Percentiles rank a stretch among this genome's conserved stretches.
These are phyloP conservation scores for Sphecodes monilicornis DNA, from an alignment of 2,888 invertebrate genomes.

Conservation along the genomic window DNA sequence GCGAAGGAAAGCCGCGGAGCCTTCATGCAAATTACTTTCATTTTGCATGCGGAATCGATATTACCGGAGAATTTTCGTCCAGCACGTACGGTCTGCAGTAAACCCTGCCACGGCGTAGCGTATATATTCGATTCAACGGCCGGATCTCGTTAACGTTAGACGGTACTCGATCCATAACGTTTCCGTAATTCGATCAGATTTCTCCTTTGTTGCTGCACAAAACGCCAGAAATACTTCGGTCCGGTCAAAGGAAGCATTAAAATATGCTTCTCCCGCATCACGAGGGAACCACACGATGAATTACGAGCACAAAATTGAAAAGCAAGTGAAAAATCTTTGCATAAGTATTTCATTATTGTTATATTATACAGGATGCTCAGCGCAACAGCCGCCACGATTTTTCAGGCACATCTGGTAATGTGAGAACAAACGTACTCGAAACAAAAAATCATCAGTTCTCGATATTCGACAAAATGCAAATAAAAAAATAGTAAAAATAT, in stretches of 20 bases:
- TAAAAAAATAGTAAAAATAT: no score
- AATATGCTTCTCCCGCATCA: neutral
- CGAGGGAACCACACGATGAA: neutral
- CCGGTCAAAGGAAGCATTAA: neutral
- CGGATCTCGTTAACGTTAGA: conserved; percentile 42
- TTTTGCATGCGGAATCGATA: conserved; percentile 69
- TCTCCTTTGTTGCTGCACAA: conserved; percentile 1
- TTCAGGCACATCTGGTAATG: no score
- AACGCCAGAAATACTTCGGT: neutral
- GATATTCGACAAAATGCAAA: no score
- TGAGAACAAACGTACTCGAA: no score
- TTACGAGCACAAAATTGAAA: neutral
- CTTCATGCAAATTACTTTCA: conserved; percentile 68
- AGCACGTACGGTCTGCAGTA: conserved; percentile 19
- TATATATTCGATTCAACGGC: conserved; percentile 29
- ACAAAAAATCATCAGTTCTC: no score
- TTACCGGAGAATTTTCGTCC: conserved; percentile 58
- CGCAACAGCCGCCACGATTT: no score
- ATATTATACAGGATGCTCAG: neutral
- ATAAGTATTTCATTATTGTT: neutral
- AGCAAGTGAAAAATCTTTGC: neutral
- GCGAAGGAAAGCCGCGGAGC: conserved; percentile 35
- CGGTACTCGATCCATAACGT: conserved; percentile 13
- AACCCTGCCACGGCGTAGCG: neutral
- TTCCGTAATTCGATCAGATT: conserved; percentile 25